phyloP scores from a whole-genome alignment of 1,140 invertebrate species.

The Drosophila mayri region DNA sequence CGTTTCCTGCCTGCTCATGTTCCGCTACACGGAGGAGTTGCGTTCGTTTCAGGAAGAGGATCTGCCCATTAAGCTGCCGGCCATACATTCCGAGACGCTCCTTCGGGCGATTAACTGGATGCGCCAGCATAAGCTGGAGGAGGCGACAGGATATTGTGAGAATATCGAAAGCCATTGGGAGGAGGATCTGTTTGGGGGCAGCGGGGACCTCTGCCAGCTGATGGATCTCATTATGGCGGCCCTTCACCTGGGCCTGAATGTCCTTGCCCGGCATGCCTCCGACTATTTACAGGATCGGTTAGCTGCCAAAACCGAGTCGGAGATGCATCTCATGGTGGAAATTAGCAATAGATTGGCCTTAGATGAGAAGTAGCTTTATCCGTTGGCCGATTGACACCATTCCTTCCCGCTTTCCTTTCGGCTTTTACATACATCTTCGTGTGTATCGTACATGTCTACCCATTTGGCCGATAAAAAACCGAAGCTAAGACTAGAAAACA shows the following conservation, averaged over 20 bases:
- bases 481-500: background rate
- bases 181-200: conserved; percentile 11
- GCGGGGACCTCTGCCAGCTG: conserved; percentile 24
- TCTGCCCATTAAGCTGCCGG: conserved; percentile 22
- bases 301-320: conserved; percentile 6
- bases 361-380: background rate
- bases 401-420: background rate
- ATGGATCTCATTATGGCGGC: conserved; percentile 46
- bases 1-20: conserved; percentile 33
- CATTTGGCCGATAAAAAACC: background rate
- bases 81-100: conserved; percentile 38
- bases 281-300: conserved; percentile 27
- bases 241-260: conserved; percentile 32
- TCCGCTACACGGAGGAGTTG: conserved; percentile 26
- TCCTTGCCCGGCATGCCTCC: conserved; percentile 14
- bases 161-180: background rate
- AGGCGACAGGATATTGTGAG: background rate
- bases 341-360: conserved; percentile 1
- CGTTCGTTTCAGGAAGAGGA: conserved; percentile 5
- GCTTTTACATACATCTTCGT: background rate
- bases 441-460: background rate
- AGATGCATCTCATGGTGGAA: background rate
- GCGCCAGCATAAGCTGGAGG: conserved; percentile 23
- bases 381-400: background rate
- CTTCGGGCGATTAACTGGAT: conserved; percentile 44